Base-by-base conservation (phyloP, 2,888 invertebrate species). In the Zygothrica quintamaculata region DNA sequence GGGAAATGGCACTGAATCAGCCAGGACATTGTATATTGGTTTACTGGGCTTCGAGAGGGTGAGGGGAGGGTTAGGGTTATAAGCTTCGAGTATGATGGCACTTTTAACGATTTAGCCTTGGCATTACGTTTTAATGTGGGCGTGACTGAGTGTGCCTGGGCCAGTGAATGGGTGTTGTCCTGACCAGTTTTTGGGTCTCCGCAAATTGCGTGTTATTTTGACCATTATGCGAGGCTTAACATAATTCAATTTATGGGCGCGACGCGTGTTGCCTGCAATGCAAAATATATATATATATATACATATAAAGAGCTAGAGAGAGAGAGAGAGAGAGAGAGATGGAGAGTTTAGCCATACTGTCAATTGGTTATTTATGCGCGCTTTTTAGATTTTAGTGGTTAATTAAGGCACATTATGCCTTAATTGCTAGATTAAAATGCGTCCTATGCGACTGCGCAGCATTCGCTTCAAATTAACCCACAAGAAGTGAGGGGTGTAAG, bases 331-430 rank as follows among this genome's bases (percentile, higher is more conserved):
- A 13, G 11, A 33, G 34, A n/a, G 6, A 13, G 16, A 8, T 29
- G 11, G 11, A 1, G 33, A 0, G 9, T 42, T 29, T 9, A 9
- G n/a, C 29, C 29, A 9, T 9, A 33, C 66, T 84, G 84, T 74
- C 81, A 76, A 82, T 82, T 80, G 71, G 80, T 82, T 79, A 81
- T 82, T 81, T 85, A 85, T 85, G 76, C 66, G 43, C 60, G 71
- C 80, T 79, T 85, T 81, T 85, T 81, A 82, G 84, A 82, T 77
- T 86, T 84, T 75, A 75, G 87, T 77, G 82, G 87, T 82, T 86
- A 84, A 82, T 82, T 82, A 75, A 86, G 84, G 75, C 70, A 74
- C 84, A 84, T 86, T 84, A 81, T 67, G 62, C 44, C 75, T 77
- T 82, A 86, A 82, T 86, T 87, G 77, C 75, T 70, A 64, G 77